phyloP scores from a whole-genome alignment of 2,797 vertebrate species.

The Rachycentron canadum region DNA sequence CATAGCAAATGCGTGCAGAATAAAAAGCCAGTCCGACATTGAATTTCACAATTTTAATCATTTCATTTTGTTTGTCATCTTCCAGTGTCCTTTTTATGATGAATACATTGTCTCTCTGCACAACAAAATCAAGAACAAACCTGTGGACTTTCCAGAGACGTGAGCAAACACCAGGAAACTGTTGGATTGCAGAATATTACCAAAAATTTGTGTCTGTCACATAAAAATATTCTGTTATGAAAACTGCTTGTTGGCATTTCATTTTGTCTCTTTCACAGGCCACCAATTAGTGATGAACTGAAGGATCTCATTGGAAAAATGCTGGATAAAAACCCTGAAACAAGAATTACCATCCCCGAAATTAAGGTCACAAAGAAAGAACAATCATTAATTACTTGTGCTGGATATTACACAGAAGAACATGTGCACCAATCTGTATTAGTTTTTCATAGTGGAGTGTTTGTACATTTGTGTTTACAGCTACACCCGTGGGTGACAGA shows the following conservation, averaged over 20 bases:
- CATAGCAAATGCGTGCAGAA: not conserved
- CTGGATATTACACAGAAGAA: not conserved
- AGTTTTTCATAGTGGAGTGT: not conserved
- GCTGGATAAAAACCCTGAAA: conserved; percentile 94
- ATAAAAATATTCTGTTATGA: not conserved
- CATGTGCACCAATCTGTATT: not conserved
- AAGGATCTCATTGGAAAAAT: conserved; percentile 90
- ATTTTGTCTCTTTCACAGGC: conserved; percentile 76
- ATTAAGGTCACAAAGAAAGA: conserved; percentile 88
- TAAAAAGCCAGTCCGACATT: not conserved
- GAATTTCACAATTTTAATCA: not conserved
- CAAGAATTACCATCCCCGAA: conserved; percentile 91
- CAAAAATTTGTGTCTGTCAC: not conserved
- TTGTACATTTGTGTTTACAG: conserved; percentile 67
- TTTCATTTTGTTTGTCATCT: conserved; percentile 2
- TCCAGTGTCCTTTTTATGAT: conserved; percentile 95
- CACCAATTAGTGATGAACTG: conserved; percentile 85
- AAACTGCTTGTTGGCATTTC: not conserved
- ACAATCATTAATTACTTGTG: not conserved
- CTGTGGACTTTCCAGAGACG: conserved; percentile 92
- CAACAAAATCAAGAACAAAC: conserved; percentile 92
- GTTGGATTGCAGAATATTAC: not conserved
- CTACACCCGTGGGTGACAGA: conserved; percentile 92
- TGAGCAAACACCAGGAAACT: conserved; percentile 77
- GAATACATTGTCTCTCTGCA: conserved; percentile 93